Base-by-base conservation (phyloP, 2,113 vertebrate species). In the Dasyornis broadbenti region DNA sequence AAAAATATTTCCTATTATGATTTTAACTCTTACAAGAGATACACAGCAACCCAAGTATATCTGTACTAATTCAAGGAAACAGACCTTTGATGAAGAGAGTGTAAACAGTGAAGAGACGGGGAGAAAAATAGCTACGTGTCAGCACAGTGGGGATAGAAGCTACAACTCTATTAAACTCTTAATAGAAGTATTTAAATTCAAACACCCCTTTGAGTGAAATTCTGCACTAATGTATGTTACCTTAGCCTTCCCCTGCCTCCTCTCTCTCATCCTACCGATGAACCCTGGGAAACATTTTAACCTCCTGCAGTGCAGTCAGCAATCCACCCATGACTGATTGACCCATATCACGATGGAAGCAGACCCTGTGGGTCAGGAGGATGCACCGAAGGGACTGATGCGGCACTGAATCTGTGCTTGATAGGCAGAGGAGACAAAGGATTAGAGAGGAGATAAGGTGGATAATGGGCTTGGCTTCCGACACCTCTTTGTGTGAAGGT, bases 121-220 rank as follows among this genome's bases (percentile, higher is more conserved):
- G 63, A 96, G n/a, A 21, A 64, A 95, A 82, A 89, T 21, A 82
- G n/a, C 24, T 93, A 47, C 3, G 53, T 83, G 70, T 89, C 83
- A 95, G 84, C 60, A 87, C 31, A 87, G n/a, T 2, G 13, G 50
- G 57, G 86, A 94, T 7, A 86, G 65, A 57, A 71, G 52, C 49
- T 64, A 94, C 80, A 73, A 87, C 45, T 94, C 44, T 78, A 92
- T 89, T 70, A 40, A 94, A 95, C n/a, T 65, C 59, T 53, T 95
- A 96, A 90, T 22, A 95, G 60, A 92, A 72, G 66, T 77, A 90
- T 95, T 97, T 89, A 89, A 96, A 91, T 91, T 92, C 91, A 97
- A 96, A 95, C 73, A 77, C 72, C 6, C 44, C 78, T 94, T 37
- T 93, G 54, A 90, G 84, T 96, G 83, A 96, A 96, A 96, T 97